phyloP scores from a whole-genome alignment of 2,888 invertebrate species.

The Sialis fuliginosa region DNA sequence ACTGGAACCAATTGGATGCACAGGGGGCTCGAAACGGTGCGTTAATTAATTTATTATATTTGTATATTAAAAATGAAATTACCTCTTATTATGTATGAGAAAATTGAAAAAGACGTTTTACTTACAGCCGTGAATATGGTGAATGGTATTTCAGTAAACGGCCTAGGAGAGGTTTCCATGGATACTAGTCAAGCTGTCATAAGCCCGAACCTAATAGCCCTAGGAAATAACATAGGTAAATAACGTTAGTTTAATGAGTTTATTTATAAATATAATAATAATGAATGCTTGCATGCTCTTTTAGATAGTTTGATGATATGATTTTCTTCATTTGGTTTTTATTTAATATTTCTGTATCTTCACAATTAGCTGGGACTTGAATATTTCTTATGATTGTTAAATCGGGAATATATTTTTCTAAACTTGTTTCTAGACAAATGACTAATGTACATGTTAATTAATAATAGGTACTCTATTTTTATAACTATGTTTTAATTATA shows the following conservation, averaged over 20 bases:
- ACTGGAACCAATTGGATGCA: constrained; percentile 73
- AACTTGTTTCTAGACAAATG: too few species aligned
- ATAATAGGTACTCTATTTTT: too few species aligned
- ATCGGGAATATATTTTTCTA: too few species aligned
- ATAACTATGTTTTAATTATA: too few species aligned
- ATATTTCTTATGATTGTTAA: too few species aligned
- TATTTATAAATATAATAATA: not conserved
- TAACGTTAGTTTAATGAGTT: not conserved
- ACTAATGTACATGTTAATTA: too few species aligned
- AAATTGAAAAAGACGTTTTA: not conserved
- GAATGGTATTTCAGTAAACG: constrained; percentile 58
- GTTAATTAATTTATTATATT: constrained; percentile 1
- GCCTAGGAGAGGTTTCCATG: constrained; percentile 53
- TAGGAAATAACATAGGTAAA: constrained; percentile 14
- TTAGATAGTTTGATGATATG: not conserved
- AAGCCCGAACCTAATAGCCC: constrained; percentile 28
- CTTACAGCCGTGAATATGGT: constrained; percentile 47
- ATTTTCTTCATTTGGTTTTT: not conserved
- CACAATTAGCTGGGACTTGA: too few species aligned
- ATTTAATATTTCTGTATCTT: too few species aligned
- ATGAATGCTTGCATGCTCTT: not conserved
- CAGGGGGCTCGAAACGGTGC: constrained; percentile 38
- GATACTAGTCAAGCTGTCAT: constrained; percentile 40
- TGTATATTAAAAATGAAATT: not conserved
- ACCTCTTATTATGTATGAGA: not conserved